Conservation (phyloP, 35 echinoderm and acorn worm genomes). For the Holothuria glaberrima region DNA sequence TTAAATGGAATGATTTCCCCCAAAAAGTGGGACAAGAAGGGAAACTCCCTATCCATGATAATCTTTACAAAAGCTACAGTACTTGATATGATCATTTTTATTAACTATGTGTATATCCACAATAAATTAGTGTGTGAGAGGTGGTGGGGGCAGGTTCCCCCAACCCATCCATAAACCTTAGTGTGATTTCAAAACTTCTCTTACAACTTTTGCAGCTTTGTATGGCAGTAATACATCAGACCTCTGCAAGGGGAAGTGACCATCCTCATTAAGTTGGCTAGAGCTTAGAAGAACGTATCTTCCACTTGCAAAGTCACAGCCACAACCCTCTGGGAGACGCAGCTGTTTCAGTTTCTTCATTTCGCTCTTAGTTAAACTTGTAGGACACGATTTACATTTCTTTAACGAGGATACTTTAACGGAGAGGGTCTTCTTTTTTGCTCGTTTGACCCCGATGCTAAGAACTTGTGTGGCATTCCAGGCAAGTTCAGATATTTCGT, state of each 20-base stretch:
- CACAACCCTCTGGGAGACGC: not conserved
- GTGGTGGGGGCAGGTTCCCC: no score
- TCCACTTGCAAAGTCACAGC: not conserved
- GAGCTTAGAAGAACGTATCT: constrained; percentile 12
- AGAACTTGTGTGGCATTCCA: not conserved
- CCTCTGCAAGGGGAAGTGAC: not conserved
- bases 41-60: no score
- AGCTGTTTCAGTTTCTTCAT: not conserved
- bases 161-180: no score
- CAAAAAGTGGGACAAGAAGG: no score
- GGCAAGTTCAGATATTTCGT: not conserved
- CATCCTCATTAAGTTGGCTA: not conserved
- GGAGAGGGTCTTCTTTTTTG: not conserved
- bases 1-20: no score
- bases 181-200: not conserved
- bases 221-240: not conserved
- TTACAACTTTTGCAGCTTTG: constrained; percentile 9
- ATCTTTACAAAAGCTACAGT: no score
- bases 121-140: no score
- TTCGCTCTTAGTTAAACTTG: not conserved
- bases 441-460: not conserved
- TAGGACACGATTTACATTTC: not conserved
- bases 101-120: no score
- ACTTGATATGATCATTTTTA: no score
- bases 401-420: not conserved